Conservation (phyloP, 2,797 vertebrate species). For the Alosa sapidissima region DNA sequence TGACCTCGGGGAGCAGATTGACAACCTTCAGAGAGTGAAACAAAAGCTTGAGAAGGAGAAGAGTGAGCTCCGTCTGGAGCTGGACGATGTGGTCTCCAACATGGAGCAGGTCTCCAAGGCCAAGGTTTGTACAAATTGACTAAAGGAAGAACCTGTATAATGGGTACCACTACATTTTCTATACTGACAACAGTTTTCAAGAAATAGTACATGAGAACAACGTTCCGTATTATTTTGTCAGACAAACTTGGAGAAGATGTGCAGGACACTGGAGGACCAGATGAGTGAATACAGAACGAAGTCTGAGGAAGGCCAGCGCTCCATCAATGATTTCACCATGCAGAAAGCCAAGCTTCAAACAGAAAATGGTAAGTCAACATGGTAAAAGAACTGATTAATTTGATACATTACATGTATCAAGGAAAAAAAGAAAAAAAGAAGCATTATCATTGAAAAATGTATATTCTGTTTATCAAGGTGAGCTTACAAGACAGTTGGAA, state of each 20-base stretch:
- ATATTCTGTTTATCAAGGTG: slow-evolving; percentile 63
- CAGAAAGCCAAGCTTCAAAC: slow-evolving; percentile 86
- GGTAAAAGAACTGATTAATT: too few relatives aligned
- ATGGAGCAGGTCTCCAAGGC: slow-evolving; percentile 75
- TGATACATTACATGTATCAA: background rate
- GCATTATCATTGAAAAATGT: background rate
- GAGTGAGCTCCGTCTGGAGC: slow-evolving; percentile 77
- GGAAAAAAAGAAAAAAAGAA: background rate
- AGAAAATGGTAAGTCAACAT: slow-evolving; percentile 76
- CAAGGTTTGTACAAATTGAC: slow-evolving; percentile 35
- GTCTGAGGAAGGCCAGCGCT: slow-evolving; percentile 79
- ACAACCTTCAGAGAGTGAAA: slow-evolving; percentile 80
- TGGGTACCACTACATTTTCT: too few relatives aligned
- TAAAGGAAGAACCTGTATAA: too few relatives aligned
- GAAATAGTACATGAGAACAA: background rate
- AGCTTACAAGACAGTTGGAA: slow-evolving; percentile 78
- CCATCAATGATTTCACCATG: slow-evolving; percentile 78
- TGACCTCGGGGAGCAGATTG: slow-evolving; percentile 78
- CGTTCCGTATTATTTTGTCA: slow-evolving; percentile 8
- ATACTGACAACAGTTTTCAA: too few relatives aligned
- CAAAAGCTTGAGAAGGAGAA: slow-evolving; percentile 85
- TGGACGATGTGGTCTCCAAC: slow-evolving; percentile 77
- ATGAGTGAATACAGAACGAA: slow-evolving; percentile 79
- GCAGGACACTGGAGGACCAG: slow-evolving; percentile 84
- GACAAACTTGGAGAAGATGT: slow-evolving; percentile 81